phyloP scores from a whole-genome alignment of 2,113 vertebrate species.

The Gambusia affinis region DNA sequence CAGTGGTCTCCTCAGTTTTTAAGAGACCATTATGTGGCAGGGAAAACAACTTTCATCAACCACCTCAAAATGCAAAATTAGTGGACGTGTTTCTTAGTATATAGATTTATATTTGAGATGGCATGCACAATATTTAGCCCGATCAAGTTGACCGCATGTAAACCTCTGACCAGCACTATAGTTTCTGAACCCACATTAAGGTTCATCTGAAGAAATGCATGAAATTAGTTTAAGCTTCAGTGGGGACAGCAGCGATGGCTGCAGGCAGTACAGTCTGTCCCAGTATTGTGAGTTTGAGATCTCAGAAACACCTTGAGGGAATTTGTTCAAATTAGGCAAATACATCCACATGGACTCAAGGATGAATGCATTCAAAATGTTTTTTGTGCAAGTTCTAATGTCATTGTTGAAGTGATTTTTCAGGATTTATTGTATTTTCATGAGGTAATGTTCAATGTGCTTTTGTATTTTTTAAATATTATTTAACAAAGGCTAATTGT shows the following conservation, averaged over 20 bases:
- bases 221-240: slow-evolving; percentile 2
- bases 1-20: too few relatives aligned
- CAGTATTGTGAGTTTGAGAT: not conserved
- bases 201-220: slow-evolving; percentile 9
- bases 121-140: not conserved
- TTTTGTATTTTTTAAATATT: too few relatives aligned
- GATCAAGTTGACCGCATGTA: not conserved
- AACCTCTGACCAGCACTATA: not conserved
- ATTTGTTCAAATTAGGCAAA: not conserved
- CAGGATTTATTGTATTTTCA: too few relatives aligned
- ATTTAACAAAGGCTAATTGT: too few relatives aligned
- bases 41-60: not conserved
- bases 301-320: not conserved
- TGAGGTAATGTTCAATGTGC: too few relatives aligned
- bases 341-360: not conserved
- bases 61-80: not conserved
- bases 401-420: not conserved
- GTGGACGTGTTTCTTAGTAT: not conserved
- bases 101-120: not conserved
- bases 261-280: slow-evolving; percentile 4
- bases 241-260: not conserved
- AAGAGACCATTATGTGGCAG: too few relatives aligned
- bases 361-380: not conserved
- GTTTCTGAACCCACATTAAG: not conserved
- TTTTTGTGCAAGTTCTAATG: not conserved